phyloP scores from a whole-genome alignment of 2,888 invertebrate genomes.

The Chelonus formosanus region DNA sequence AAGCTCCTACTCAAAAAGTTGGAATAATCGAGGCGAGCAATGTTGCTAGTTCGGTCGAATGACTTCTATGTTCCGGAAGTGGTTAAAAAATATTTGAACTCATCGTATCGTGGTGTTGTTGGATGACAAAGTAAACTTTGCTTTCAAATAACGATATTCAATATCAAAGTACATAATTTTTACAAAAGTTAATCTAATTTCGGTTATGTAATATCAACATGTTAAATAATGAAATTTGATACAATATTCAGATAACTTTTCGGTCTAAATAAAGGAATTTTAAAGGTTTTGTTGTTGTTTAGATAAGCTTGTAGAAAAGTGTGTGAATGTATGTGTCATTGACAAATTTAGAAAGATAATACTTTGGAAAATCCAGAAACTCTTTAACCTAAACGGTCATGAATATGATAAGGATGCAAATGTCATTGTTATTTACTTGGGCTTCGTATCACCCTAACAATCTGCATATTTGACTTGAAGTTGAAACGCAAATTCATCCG shows the following conservation, averaged over 20 bases:
- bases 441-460: slow-evolving; percentile 50
- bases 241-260: no score
- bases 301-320: no score
- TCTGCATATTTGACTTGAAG: slow-evolving; percentile 50
- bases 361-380: neutral
- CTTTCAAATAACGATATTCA: neutral
- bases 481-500: slow-evolving; percentile 16
- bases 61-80: slow-evolving; percentile 32
- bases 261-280: no score
- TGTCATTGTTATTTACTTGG: slow-evolving; percentile 51
- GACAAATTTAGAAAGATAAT: slow-evolving; percentile 29
- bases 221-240: no score
- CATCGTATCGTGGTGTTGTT: slow-evolving; percentile 35
- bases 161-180: no score
- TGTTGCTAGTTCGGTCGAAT: slow-evolving; percentile 17
- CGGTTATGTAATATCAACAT: no score
- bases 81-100: slow-evolving; percentile 34
- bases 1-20: slow-evolving; percentile 43
- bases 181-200: no score
- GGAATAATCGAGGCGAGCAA: slow-evolving; percentile 36
- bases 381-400: slow-evolving; percentile 46
- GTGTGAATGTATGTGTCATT: neutral
- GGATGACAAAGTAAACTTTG: neutral
- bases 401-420: slow-evolving; percentile 59
- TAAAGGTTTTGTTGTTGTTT: no score